These are phyloP conservation scores for Marasmarcha lunaedactyla DNA, from an alignment of 2,888 invertebrate genomes.

Conservation along the genomic window DNA sequence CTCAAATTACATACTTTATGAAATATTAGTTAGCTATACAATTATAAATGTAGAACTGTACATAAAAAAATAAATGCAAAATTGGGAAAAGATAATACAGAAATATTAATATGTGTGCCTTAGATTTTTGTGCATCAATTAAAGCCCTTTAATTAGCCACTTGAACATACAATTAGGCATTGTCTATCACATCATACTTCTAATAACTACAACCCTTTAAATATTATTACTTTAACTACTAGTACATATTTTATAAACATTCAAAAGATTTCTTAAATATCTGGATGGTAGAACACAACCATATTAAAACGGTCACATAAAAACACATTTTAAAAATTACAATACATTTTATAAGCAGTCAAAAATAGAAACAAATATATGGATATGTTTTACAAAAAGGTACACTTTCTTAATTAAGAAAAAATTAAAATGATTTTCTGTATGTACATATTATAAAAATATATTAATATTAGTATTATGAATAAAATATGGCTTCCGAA, in stretches of 20 bases:
- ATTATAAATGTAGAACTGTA: no score
- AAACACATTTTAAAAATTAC: not conserved
- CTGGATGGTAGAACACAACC: not conserved
- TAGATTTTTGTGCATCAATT: slow-evolving; percentile 47
- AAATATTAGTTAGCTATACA: no score
- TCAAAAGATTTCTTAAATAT: not conserved
- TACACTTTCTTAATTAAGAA: slow-evolving; percentile 26
- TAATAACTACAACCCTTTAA: slow-evolving; percentile 34
- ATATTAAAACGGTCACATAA: not conserved
- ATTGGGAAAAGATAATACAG: no score
- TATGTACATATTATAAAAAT: slow-evolving; percentile 59
- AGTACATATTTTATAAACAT: slow-evolving; percentile 5
- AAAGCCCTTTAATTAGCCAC: slow-evolving; percentile 41
- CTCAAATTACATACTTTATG: no score
- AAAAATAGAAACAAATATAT: not conserved
- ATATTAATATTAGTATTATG: slow-evolving; percentile 33
- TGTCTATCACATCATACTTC: slow-evolving; percentile 52
- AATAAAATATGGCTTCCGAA: slow-evolving; percentile 41
- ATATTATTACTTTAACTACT: slow-evolving; percentile 18
- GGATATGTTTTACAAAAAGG: slow-evolving; percentile 23
- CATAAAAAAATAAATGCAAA: no score
- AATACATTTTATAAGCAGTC: not conserved
- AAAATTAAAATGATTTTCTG: slow-evolving; percentile 39
- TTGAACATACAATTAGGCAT: slow-evolving; percentile 42
- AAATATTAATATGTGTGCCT: slow-evolving; percentile 21